phyloP scores from a whole-genome alignment of 2,797 vertebrate species.

The Pempheris klunzingeri region DNA sequence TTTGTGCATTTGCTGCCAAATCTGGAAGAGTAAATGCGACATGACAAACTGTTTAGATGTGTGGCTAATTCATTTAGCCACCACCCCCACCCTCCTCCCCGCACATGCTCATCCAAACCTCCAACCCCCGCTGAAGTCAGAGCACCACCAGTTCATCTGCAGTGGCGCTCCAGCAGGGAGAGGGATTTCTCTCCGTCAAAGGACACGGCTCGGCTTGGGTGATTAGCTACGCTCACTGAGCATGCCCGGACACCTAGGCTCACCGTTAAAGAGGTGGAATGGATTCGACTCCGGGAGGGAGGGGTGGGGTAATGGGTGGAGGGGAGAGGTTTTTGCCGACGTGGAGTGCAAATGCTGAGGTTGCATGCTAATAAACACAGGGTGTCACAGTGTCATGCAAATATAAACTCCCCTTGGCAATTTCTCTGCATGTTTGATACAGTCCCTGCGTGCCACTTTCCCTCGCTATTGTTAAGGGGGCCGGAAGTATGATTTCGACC shows the following conservation, averaged over 20 bases:
- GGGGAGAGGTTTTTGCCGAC: slow-evolving; percentile 12
- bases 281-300: slow-evolving; percentile 65
- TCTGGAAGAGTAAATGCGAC: slow-evolving; percentile 70
- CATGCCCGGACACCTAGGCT: slow-evolving; percentile 60
- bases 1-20: slow-evolving; percentile 71
- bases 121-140: slow-evolving; percentile 64
- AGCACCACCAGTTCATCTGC: slow-evolving; percentile 83
- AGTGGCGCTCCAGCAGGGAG: slow-evolving; percentile 62
- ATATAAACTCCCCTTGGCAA: slow-evolving; percentile 74
- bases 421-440: slow-evolving; percentile 64
- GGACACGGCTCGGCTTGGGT: slow-evolving; percentile 79
- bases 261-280: slow-evolving; percentile 72
- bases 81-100: slow-evolving; percentile 20
- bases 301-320: slow-evolving; percentile 7
- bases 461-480: slow-evolving; percentile 39
- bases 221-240: slow-evolving; percentile 80
- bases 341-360: slow-evolving; percentile 69
- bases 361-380: slow-evolving; percentile 84
- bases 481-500: slow-evolving; percentile 35
- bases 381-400: slow-evolving; percentile 76
- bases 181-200: slow-evolving; percentile 80
- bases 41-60: slow-evolving; percentile 80
- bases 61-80: slow-evolving; percentile 84
- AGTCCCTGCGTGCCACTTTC: slow-evolving; percentile 30
- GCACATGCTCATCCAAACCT: slow-evolving; percentile 22